Evolutionary conservation across 2,797 vertebrate genomes (phyloP), one percentile per base, ranked within the genome.

Genomic region (Hipposideros larvatus): DNA sequence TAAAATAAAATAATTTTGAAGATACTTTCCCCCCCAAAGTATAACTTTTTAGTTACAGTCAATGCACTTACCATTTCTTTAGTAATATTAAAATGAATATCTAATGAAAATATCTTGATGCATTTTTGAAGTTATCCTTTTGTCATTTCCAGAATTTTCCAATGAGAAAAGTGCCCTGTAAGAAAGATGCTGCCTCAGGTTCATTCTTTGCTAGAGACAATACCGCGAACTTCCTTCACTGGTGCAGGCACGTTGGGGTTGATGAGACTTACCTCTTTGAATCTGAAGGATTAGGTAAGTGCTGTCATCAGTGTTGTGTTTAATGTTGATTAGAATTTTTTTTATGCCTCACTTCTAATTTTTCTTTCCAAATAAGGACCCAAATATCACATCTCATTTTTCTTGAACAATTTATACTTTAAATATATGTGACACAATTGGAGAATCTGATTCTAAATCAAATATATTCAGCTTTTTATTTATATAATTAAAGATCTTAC

Each of bases 181-280:
- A 99, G 98, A 99, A 98, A 78, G 99, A 99, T 68, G 99, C 99
- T 79, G 99, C 99, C 11, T 99, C 99, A 0, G 99, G 99, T 34
- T 99, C 99, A 15, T 99, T 99, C 98, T 99, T 99, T 94, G 99
- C 99, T 79, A 99, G 99, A 31, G 99, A 99, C 98, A 99, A 99
- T 97, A 99, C 99, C 0, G 99, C 99, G 1, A 99, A 99, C 98
- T 99, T 99, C 98, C 99, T 99, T 95, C 98, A 99, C 85, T 99
- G 99, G 99, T 99, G 99, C 92, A 99, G 99, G 48, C 98, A 98
- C 51, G 95, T 99, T 83, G 99, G 99, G 1, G 99, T 99, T 80
- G 99, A 99, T 87, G 99, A 99, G 92, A 99, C 99, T 1, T 99
- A 99, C 87, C 98, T 99, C 97, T 99, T 99, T 98, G 99, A 99